Evolutionary conservation across 2,797 vertebrate species (phyloP).

Genomic region (Myotis findleyi): DNA sequence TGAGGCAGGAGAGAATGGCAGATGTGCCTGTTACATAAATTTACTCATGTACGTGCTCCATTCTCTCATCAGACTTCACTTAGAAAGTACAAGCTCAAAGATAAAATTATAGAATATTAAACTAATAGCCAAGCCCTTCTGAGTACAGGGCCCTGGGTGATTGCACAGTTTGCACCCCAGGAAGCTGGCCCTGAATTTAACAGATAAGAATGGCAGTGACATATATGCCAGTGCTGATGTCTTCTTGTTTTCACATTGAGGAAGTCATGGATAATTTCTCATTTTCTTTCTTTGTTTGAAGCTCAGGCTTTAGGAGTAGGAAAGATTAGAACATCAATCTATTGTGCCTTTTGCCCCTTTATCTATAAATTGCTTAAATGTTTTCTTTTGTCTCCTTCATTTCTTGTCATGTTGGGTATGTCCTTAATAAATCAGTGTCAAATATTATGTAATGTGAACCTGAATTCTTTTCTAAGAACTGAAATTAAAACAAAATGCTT

Average conservation of each 20-base stretch:
- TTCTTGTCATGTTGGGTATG: conserved; percentile 13
- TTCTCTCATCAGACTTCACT: not conserved
- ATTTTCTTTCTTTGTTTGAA: not conserved
- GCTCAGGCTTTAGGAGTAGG: conserved; percentile 8
- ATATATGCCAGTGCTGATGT: not conserved
- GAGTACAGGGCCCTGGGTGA: not conserved
- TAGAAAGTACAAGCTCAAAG: conserved; percentile 9
- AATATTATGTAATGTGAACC: not conserved
- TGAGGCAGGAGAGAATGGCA: not conserved
- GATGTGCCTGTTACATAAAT: accelerated
- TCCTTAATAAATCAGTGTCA: conserved; percentile 46
- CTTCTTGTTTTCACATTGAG: not conserved
- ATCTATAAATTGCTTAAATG: conserved; percentile 18
- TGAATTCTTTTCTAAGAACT: not conserved
- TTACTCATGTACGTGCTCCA: not conserved
- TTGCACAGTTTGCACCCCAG: not conserved
- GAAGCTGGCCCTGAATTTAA: not conserved
- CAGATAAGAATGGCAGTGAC: not conserved
- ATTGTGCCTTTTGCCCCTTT: not conserved
- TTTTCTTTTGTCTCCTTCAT: not conserved
- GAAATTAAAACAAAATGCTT: conserved; percentile 18
- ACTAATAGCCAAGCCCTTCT: not conserved
- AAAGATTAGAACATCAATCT: not conserved
- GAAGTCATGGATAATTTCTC: not conserved
- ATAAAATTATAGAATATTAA: not conserved